Percentiles rank a stretch among this genome's conserved stretches.
These are phyloP conservation scores for Clamator glandarius DNA, from an alignment of 2,797 vertebrate genomes.

Conservation along the genomic window DNA sequence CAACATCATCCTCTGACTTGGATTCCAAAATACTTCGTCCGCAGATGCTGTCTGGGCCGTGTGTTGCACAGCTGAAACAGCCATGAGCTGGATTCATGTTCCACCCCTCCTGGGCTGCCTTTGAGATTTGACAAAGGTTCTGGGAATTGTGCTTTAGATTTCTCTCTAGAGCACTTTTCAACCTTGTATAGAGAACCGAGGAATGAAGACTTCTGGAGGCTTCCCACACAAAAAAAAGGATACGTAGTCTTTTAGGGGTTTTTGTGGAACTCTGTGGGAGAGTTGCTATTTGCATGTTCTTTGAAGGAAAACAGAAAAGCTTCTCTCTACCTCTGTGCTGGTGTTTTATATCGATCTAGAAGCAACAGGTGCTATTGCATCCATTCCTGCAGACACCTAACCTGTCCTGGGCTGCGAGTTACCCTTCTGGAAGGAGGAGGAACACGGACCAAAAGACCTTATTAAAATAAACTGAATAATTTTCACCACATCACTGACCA, in stretches of 20 bases:
- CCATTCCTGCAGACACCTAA: accelerated
- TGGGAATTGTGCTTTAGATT: background rate
- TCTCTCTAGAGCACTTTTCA: background rate
- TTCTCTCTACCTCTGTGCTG: background rate
- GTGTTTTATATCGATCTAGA: background rate
- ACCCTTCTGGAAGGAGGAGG: background rate
- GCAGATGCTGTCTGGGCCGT: accelerated
- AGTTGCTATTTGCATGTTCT: background rate
- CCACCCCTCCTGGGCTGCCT: background rate
- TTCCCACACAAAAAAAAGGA: background rate
- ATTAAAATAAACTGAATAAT: background rate
- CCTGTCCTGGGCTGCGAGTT: background rate
- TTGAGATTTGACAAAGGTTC: background rate
- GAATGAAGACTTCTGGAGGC: background rate
- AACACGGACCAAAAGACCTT: background rate
- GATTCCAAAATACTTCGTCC: background rate
- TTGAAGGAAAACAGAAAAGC: background rate
- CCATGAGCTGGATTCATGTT: accelerated
- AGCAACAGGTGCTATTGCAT: background rate
- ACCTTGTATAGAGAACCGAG: no score
- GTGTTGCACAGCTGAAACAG: background rate
- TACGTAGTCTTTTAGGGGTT: background rate
- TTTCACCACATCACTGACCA: conserved; percentile 36
- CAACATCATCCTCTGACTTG: background rate
- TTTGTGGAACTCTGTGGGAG: background rate